Percentiles rank a stretch among this genome's conserved stretches.
These are phyloP conservation scores for Metellina segmentata DNA, from an alignment of 2,888 invertebrate genomes.

Conservation along the genomic window DNA sequence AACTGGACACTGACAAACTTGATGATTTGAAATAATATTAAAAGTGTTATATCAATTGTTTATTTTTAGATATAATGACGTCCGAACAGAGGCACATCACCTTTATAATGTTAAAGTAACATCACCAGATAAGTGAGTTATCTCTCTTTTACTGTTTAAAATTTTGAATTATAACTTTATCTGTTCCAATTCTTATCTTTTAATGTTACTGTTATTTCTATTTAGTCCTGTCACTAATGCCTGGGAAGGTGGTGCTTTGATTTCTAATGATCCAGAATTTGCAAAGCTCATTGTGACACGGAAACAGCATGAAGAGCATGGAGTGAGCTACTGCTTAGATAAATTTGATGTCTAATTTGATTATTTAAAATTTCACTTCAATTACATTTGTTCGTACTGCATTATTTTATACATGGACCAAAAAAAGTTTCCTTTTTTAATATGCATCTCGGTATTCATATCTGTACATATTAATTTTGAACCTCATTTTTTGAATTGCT, in stretches of 20 bases:
- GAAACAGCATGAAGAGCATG: conserved; percentile 94
- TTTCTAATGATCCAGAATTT: conserved; percentile 89
- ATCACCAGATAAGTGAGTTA: conserved; percentile 86
- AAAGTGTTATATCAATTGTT: background rate
- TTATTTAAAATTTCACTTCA: too few species aligned
- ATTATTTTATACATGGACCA: too few species aligned
- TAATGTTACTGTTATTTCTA: conserved; percentile 70
- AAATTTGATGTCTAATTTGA: conserved; percentile 78
- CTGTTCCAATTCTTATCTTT: too few species aligned
- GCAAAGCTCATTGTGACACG: conserved; percentile 85
- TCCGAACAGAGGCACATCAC: conserved; percentile 89
- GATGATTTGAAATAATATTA: too few species aligned
- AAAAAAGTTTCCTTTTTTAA: too few species aligned
- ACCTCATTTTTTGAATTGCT: too few species aligned
- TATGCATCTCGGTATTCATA: too few species aligned
- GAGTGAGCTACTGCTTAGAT: conserved; percentile 84
- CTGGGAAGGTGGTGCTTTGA: conserved; percentile 92
- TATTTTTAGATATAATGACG: conserved; percentile 83
- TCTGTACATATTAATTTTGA: too few species aligned
- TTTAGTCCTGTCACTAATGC: conserved; percentile 90
- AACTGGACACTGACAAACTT: too few species aligned
- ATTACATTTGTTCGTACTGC: too few species aligned
- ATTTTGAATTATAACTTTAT: background rate
- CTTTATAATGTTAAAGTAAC: conserved; percentile 89
- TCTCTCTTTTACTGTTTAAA: conserved; percentile 64